Conservation (phyloP, 92 coral and sea anemone species). For the Parazoanthus atlanticus region DNA sequence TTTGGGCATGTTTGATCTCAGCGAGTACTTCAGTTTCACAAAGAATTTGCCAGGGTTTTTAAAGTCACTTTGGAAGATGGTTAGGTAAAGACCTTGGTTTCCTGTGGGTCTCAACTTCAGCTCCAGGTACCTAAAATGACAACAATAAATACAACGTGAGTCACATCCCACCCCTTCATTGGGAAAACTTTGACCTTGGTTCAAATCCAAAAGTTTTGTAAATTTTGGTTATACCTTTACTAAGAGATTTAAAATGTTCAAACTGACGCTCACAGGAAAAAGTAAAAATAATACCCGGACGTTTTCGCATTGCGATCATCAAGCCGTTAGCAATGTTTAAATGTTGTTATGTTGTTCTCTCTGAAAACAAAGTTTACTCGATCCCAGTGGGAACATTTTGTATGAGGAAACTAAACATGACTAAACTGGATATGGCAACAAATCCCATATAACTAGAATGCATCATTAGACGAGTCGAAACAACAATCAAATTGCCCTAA, state of each 20-base stretch:
- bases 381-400: too few relatives aligned
- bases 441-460: too few relatives aligned
- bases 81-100: conserved; percentile 83
- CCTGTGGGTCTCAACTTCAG: conserved; percentile 78
- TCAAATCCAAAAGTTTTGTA: background rate
- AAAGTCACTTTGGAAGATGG: conserved; percentile 85
- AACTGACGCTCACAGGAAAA: background rate
- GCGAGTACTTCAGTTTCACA: conserved; percentile 82
- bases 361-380: too few relatives aligned
- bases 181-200: background rate
- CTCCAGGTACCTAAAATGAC: conserved; percentile 68
- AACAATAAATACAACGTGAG: background rate
- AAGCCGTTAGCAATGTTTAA: too few relatives aligned
- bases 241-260: background rate
- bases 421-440: too few relatives aligned
- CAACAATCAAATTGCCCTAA: too few relatives aligned
- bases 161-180: background rate
- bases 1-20: conserved; percentile 80
- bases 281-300: too few relatives aligned
- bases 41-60: conserved; percentile 74
- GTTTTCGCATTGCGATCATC: too few relatives aligned
- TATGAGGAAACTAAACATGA: too few relatives aligned
- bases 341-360: too few relatives aligned
- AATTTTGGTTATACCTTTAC: too few relatives aligned
- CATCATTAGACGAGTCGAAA: too few relatives aligned